A percentile compares a stretch with the other conserved stretches of the same genome.
phyloP scores from a whole-genome alignment of 2,888 invertebrate species.

The Blastobasis adustella region DNA sequence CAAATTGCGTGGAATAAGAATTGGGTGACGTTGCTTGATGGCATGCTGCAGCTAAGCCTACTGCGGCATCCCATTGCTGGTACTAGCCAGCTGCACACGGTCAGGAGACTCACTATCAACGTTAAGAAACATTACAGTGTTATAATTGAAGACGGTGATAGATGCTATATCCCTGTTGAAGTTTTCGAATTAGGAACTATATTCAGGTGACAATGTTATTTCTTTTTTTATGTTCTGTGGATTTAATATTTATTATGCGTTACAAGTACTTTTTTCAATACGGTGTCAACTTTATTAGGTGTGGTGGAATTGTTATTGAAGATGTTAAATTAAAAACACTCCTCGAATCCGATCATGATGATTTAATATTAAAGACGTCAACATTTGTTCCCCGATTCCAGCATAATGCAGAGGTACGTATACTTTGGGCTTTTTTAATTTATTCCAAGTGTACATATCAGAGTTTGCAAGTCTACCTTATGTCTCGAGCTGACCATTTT shows the following conservation, averaged over 20 bases:
- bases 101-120: constrained; percentile 33
- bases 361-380: constrained; percentile 17
- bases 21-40: constrained; percentile 89
- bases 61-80: constrained; percentile 75
- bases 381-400: constrained; percentile 28
- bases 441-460: too few relatives aligned
- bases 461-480: too few relatives aligned
- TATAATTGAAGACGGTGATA: constrained; percentile 7
- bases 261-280: too few relatives aligned
- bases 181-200: constrained; percentile 1
- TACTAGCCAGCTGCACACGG: constrained; percentile 75
- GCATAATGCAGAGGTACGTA: constrained; percentile 20
- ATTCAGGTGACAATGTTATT: too few relatives aligned
- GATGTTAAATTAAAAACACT: constrained; percentile 25
- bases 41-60: constrained; percentile 85
- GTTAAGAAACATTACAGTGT: constrained; percentile 19
- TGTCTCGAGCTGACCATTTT: constrained; percentile 1
- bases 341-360: constrained; percentile 12
- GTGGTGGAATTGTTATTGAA: constrained; percentile 37
- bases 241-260: background rate
- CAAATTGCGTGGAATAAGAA: constrained; percentile 78
- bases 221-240: background rate
- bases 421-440: too few relatives aligned
- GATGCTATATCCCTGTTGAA: constrained; percentile 18
- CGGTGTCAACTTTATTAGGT: constrained; percentile 20